Evolutionary conservation across 2,797 vertebrate genomes (phyloP).

Genomic region (Alfaro cultratus): DNA sequence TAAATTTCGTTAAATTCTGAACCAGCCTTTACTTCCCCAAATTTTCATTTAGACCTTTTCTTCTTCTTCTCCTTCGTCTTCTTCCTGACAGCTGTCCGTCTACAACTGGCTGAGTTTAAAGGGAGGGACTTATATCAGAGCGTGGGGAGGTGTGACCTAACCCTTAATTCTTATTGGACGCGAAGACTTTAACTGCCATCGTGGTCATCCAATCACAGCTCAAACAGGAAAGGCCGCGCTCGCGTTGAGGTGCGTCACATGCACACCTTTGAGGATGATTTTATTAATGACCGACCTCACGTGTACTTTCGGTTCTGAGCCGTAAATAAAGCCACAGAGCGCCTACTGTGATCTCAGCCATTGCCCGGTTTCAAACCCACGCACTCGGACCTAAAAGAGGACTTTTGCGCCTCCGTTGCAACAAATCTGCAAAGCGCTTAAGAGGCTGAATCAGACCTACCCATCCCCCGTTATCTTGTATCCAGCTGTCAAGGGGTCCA

Average conservation of each 20-base stretch:
- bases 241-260: constrained; percentile 47
- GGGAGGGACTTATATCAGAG: constrained; percentile 47
- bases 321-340: neutral
- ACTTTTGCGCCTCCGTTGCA: constrained; percentile 52
- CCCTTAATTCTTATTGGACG: constrained; percentile 60
- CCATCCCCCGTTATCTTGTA: constrained; percentile 99
- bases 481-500: constrained; percentile 93
- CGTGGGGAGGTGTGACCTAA: constrained; percentile 82
- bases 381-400: constrained; percentile 2
- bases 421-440: constrained; percentile 48
- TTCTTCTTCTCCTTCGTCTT: neutral
- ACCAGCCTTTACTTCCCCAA: neutral
- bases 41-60: neutral
- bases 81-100: constrained; percentile 52
- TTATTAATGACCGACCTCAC: constrained; percentile 31
- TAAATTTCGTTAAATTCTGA: neutral
- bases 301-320: constrained; percentile 24
- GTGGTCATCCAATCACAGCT: constrained; percentile 50
- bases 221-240: constrained; percentile 14
- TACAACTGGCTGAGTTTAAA: constrained; percentile 36
- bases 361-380: neutral
- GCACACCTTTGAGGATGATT: constrained; percentile 27
- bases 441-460: constrained; percentile 83
- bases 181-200: constrained; percentile 56
- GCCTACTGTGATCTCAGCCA: neutral